Evolutionary conservation across 2,888 invertebrate species (phyloP), one percentile per base, ranked within the genome.

Genomic region (Cheilosia grossa): DNA sequence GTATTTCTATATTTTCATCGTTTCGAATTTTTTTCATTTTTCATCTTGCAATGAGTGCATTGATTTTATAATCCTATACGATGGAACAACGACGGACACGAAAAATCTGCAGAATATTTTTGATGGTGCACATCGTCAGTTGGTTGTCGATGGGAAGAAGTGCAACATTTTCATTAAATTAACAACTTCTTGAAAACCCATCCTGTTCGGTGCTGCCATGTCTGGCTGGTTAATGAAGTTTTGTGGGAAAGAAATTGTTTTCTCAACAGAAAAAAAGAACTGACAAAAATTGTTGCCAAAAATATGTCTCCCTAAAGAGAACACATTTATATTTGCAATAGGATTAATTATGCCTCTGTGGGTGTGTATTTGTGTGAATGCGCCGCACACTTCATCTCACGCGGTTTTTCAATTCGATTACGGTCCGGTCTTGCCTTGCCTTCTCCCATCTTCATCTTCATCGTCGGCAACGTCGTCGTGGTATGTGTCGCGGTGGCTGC

Each of bases 51-150:
- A 54, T 70, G 80, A 67, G 81, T 81, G 85, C 85, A 85, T 81
- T 85, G 85, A 85, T 85, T 85, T 85, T 85, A 81, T 85, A 77
- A 85, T 85, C 81, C 70, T 58, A 74, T 72, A 63, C 56, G 53
- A 44, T 42, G 13, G 44, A 33, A 44, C 40, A 82, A 72, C 47
- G 70, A 63, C 81, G 82, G 82, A 70, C 73, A 73, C 66, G 15
- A 53, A 37, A 59, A 78, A 67, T 77, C 72, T 72, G 70, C 19
- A 47, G 61, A 27, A 6, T 24, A 17, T 19, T 44, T 47, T 54
- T 27, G 17, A 4, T 33, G 17, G 47, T 66, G 30, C 51, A 67
- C 33, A 27, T 17, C 54, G 30, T 47, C 27, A 33, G 42, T 17
- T 24, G 15, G 40, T 49, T 42, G 49, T 37, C 7, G 49, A 37